Evolutionary conservation across 2,113 vertebrate genomes (phyloP).

Genomic region (Irena cyanogastra): DNA sequence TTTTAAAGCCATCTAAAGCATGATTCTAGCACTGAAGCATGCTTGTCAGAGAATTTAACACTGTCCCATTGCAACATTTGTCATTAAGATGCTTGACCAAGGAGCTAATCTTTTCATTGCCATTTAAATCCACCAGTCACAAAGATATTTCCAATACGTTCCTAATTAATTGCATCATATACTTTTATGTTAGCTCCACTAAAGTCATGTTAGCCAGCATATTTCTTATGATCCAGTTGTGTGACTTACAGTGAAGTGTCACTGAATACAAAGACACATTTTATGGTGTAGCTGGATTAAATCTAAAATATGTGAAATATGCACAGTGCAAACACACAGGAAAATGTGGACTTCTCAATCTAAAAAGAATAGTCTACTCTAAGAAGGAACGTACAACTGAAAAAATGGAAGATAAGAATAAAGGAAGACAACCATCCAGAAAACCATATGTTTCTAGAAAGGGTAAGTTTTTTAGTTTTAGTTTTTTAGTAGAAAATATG

Average conservation of each 20-base stretch:
- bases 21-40: not conserved
- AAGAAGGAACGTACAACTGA: not conserved
- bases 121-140: constrained; percentile 20
- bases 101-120: constrained; percentile 19
- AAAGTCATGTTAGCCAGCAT: not conserved
- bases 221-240: not conserved
- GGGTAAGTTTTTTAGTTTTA: not conserved
- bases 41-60: not conserved
- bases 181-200: constrained; percentile 12
- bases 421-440: not conserved
- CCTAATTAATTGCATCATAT: constrained; percentile 43
- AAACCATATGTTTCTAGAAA: not conserved
- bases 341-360: not conserved
- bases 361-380: not conserved
- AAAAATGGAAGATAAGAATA: not conserved
- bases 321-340: not conserved
- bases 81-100: constrained; percentile 35
- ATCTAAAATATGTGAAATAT: not conserved
- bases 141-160: constrained; percentile 21
- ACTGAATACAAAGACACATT: not conserved
- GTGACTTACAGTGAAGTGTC: not conserved
- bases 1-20: not conserved
- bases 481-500: not conserved
- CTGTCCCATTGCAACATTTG: not conserved
- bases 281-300: not conserved